Evolutionary conservation across 2,113 vertebrate species (phyloP), one percentile per base, ranked within the genome.

Genomic region (Clupea harengus): DNA sequence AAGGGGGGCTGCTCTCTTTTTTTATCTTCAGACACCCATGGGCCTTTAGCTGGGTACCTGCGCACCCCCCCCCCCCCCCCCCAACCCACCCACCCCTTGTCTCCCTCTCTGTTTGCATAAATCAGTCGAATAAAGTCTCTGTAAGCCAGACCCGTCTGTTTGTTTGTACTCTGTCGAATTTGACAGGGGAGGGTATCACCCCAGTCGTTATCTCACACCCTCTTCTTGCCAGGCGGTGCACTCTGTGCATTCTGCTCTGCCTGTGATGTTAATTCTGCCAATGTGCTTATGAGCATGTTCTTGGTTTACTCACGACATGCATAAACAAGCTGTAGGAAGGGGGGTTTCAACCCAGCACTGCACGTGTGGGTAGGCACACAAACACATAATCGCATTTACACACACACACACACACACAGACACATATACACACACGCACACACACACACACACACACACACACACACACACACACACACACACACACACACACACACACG

Each of bases 11-110:
- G 52, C 39, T 60, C 9, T 11, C 0, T 52, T 86, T 52, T 50
- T 57, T 87, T 83, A 78, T 87, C 82, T 32, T 46, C 50, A 46
- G 45, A 81, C 47, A 82, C 86, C 50, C 50, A 22, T 84, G 84
- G 47, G 49, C 57, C 22, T 75, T 39, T 78, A 17, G 13, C 28
- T 32, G 18, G 15, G 25, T 17, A 52, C 32, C 17, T 57, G 52
- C 32, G 15, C 11, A 46, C 25, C 28, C 50, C 81, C 54, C 32
- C 72, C 18, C n/a, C 45, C 11, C 64, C 32, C 15, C 1, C 83
- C 18, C n/a, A 45, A 2, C 47, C 32, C 15, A 5, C 83, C 46
- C 1, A 22, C 22, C 22, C 20, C 18, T 22, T 57, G 3, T 22
- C 18, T 22, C 20, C 6, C 18, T 57, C 18, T 57, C 4, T 28